phyloP scores from a whole-genome alignment of 2,113 vertebrate genomes.

The Odobenus rosmarus region DNA sequence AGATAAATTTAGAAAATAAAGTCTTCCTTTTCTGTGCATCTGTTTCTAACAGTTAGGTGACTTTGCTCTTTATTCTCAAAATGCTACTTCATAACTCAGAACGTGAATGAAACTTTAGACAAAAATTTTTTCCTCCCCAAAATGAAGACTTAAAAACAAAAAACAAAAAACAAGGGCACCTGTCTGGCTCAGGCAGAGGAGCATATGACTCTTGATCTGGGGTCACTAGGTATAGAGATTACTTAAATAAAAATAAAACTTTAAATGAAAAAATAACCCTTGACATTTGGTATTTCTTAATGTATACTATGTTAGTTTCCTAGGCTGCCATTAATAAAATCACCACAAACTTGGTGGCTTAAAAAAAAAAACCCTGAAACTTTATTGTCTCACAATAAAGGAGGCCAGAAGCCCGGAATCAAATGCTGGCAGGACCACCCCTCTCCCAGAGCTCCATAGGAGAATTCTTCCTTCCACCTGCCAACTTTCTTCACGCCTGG shows the following conservation, averaged over 20 bases:
- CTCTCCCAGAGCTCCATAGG: neutral
- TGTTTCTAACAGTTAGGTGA: neutral
- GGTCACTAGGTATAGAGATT: neutral
- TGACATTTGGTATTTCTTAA: neutral
- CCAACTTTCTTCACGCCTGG: neutral
- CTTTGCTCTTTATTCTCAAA: constrained; percentile 13
- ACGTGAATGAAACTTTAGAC: neutral
- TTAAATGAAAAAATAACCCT: neutral
- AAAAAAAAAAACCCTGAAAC: neutral
- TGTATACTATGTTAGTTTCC: neutral
- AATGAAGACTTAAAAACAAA: neutral
- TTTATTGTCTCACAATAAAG: neutral
- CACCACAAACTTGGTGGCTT: neutral
- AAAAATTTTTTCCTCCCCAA: neutral
- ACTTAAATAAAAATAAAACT: neutral
- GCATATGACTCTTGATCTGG: neutral
- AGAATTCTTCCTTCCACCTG: neutral
- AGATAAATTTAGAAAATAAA: neutral
- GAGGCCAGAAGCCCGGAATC: neutral
- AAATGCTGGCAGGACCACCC: neutral
- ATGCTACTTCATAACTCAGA: neutral
- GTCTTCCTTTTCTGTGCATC: neutral
- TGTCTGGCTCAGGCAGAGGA: neutral
- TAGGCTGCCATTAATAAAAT: neutral
- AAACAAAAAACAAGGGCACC: neutral